phyloP scores from a whole-genome alignment of 2,113 vertebrate species.

The Cheilinus undulatus region DNA sequence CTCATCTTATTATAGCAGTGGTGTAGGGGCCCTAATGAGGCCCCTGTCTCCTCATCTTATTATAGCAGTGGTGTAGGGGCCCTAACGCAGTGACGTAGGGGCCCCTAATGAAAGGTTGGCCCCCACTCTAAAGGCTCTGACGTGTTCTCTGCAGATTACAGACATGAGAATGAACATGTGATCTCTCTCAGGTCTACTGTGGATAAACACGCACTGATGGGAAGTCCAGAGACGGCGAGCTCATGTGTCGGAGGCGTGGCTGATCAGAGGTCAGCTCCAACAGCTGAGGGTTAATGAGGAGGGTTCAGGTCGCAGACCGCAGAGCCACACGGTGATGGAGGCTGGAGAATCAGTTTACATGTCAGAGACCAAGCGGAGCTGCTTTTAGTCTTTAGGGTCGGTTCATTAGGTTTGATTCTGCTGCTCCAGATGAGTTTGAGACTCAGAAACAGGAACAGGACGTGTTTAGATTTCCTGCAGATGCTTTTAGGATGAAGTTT shows the following conservation, averaged over 20 bases:
- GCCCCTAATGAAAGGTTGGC: conserved; percentile 46
- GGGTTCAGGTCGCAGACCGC: conserved; percentile 1
- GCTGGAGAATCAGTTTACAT: conserved; percentile 5
- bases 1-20: too few relatives aligned
- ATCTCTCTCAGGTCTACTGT: conserved; percentile 31
- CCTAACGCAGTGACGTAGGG: conserved; percentile 15
- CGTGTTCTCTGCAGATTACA: conserved; percentile 42
- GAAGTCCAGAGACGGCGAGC: not conserved
- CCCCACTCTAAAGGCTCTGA: conserved; percentile 19
- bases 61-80: conserved; percentile 25
- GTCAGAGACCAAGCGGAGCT: conserved; percentile 9
- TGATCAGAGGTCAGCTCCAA: conserved; percentile 8
- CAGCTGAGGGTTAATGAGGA: conserved; percentile 40
- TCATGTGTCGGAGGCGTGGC: not conserved
- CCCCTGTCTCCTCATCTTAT: not conserved
- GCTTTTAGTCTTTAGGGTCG: too few relatives aligned
- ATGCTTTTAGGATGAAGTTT: too few relatives aligned
- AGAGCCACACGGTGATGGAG: not conserved
- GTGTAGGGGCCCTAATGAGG: too few relatives aligned
- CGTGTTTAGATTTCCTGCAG: not conserved
- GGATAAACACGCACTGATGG: conserved; percentile 4
- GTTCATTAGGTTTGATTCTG: too few relatives aligned
- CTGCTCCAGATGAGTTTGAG: too few relatives aligned
- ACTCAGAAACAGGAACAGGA: not conserved
- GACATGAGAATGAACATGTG: conserved; percentile 54